Conservation (phyloP, 2,797 vertebrate species). For the Lacerta bilineata region DNA sequence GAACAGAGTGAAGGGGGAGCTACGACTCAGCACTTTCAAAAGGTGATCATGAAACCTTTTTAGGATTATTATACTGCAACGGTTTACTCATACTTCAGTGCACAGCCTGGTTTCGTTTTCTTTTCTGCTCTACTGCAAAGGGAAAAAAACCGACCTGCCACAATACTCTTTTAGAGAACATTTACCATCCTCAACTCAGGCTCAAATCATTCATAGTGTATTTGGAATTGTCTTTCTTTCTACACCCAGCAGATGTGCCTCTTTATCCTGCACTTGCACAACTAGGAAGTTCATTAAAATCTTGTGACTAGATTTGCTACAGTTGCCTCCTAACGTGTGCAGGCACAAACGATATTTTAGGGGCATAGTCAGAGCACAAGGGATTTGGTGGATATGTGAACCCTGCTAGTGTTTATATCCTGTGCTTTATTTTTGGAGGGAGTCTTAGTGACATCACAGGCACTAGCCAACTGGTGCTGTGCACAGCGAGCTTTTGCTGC, state of each 20-base stretch:
- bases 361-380: constrained; percentile 24
- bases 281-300: constrained; percentile 25
- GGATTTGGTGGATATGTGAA: constrained; percentile 58
- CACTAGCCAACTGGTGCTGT: neutral
- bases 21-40: constrained; percentile 2
- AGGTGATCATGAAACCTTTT: neutral
- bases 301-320: constrained; percentile 22
- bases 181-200: neutral
- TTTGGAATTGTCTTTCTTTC: constrained; percentile 25
- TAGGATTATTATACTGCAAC: neutral
- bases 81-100: constrained; percentile 5
- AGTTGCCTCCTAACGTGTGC: neutral
- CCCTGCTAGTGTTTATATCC: constrained; percentile 20
- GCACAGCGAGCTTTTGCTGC: neutral
- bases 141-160: constrained; percentile 33
- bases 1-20: neutral
- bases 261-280: neutral
- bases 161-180: neutral
- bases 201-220: constrained; percentile 19
- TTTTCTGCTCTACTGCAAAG: constrained; percentile 12
- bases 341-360: constrained; percentile 44
- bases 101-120: neutral
- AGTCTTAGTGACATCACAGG: neutral
- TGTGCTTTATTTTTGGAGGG: neutral
- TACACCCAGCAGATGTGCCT: constrained; percentile 34